Evolutionary conservation across 2,888 invertebrate species (phyloP).

Genomic region (Invenusta paracnida): DNA sequence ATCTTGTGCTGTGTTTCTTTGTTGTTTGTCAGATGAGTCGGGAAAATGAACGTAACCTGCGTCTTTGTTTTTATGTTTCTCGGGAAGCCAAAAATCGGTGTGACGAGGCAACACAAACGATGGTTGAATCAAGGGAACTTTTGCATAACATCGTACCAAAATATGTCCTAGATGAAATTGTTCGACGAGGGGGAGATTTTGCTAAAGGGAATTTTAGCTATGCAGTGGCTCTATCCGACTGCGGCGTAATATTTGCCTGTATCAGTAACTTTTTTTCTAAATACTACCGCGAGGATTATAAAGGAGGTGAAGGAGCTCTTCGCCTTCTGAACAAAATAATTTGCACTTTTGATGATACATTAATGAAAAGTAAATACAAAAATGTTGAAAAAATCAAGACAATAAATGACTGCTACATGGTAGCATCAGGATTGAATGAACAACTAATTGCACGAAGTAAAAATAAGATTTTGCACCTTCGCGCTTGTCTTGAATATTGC

Average conservation of each 20-base stretch:
- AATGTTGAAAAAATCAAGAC: slow-evolving; percentile 96
- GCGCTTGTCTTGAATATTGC: slow-evolving; percentile 84
- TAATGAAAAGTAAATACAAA: background rate
- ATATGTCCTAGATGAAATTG: slow-evolving; percentile 29
- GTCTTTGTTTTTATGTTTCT: background rate
- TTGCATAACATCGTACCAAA: slow-evolving; percentile 37
- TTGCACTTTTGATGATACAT: slow-evolving; percentile 28
- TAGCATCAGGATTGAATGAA: slow-evolving; percentile 87
- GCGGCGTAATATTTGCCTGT: slow-evolving; percentile 88
- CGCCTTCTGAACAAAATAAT: slow-evolving; percentile 75
- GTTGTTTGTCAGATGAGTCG: background rate
- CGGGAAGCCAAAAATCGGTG: background rate
- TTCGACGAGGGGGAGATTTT: background rate
- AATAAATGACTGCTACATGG: slow-evolving; percentile 94
- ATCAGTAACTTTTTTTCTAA: slow-evolving; percentile 94
- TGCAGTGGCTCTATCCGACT: slow-evolving; percentile 67
- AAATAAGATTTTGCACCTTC: slow-evolving; percentile 70
- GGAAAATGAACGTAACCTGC: background rate
- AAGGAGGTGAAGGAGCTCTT: slow-evolving; percentile 77
- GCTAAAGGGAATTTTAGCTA: slow-evolving; percentile 31
- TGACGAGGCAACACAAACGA: slow-evolving; percentile 7
- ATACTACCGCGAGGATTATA: slow-evolving; percentile 40
- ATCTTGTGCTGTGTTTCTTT: background rate
- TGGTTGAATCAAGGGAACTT: background rate
- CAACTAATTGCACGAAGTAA: slow-evolving; percentile 69